Percentiles rank a stretch among this genome's conserved stretches.
Evolutionary conservation across 1,140 invertebrate species (phyloP).

Genomic region (Steinernema khuongi): DNA sequence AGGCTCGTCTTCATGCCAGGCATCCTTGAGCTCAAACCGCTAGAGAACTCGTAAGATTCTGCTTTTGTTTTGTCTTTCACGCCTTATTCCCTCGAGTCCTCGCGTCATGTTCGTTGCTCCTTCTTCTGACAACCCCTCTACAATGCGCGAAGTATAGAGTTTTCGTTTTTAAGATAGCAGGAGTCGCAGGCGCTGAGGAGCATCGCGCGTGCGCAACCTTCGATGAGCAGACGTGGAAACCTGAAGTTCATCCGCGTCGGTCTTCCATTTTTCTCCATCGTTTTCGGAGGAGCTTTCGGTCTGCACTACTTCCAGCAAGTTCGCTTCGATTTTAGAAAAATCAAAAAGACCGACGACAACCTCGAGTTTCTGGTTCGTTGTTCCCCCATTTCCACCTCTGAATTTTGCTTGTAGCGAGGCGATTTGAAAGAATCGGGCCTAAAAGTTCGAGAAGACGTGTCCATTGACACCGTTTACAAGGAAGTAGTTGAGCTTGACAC

Average conservation of each 20-base stretch:
- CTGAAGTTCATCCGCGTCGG: constrained; percentile 36
- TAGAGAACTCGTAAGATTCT: too few species aligned
- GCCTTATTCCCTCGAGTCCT: too few species aligned
- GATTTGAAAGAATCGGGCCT: constrained; percentile 38
- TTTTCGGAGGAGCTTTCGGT: constrained; percentile 45
- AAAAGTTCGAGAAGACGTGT: constrained; percentile 37
- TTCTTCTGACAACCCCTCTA: too few species aligned
- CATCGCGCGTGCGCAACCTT: too few species aligned
- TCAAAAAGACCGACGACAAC: constrained; percentile 35
- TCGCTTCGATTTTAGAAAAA: constrained; percentile 43
- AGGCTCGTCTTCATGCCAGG: too few species aligned
- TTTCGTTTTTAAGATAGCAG: too few species aligned
- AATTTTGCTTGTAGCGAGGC: constrained; percentile 33
- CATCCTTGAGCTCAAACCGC: too few species aligned
- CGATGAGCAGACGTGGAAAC: background rate
- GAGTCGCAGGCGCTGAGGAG: too few species aligned
- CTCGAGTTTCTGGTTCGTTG: constrained; percentile 36
- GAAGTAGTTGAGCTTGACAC: constrained; percentile 49
- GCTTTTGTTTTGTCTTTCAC: too few species aligned
- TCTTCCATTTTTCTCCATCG: constrained; percentile 45
- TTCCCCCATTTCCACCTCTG: constrained; percentile 7
- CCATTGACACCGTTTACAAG: constrained; percentile 45
- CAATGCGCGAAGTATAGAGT: too few species aligned
- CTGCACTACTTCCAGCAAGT: constrained; percentile 50
- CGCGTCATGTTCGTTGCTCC: too few species aligned